Evolutionary conservation across 2,113 vertebrate species (phyloP).

Genomic region (Nothocercus nigrocapillus): DNA sequence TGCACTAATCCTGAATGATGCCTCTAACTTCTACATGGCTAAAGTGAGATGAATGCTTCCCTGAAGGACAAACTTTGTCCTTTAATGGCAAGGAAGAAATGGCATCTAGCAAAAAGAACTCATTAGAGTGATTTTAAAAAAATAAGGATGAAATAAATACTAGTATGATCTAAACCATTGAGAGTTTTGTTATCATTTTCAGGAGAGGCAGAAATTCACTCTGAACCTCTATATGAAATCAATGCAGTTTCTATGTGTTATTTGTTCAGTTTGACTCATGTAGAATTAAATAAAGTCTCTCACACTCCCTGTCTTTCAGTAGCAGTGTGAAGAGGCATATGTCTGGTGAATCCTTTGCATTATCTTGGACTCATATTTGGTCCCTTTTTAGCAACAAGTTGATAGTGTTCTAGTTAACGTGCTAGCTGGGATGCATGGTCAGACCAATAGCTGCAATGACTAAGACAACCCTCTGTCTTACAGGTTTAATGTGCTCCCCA

Average conservation of each 20-base stretch:
- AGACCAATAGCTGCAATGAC: not conserved
- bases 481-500: not conserved
- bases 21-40: conserved; percentile 15
- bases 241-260: not conserved
- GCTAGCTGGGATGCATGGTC: not conserved
- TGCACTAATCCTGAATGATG: conserved; percentile 6
- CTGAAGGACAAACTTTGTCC: not conserved
- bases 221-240: not conserved
- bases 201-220: not conserved
- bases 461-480: not conserved
- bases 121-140: not conserved
- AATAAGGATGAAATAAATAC: conserved; percentile 6
- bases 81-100: not conserved
- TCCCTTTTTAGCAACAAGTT: not conserved
- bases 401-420: not conserved
- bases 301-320: not conserved
- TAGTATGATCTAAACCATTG: not conserved
- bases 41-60: conserved; percentile 15
- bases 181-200: not conserved
- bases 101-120: not conserved
- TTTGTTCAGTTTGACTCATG: not conserved
- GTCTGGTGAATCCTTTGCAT: not conserved
- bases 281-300: not conserved
- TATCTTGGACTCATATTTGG: not conserved
- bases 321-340: not conserved